Evolutionary conservation across 2,888 invertebrate species (phyloP), one percentile per base, ranked within the genome.

Genomic region (Bellardia bayeri): DNA sequence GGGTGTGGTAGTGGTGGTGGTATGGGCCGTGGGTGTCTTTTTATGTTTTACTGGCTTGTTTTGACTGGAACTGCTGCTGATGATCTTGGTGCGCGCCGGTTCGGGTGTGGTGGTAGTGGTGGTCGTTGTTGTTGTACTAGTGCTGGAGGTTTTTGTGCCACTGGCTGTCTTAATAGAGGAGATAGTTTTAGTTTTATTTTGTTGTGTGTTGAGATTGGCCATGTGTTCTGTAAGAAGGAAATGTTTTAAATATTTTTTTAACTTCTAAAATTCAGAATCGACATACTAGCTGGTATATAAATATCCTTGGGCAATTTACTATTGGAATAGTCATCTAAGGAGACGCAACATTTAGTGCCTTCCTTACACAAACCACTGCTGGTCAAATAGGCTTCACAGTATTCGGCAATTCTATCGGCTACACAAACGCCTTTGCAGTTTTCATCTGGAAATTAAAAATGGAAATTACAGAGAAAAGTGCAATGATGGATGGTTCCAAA

Each of bases 341-440:
- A 96, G 3, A 98, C 97, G 93, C 98, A 98, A 93, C 98, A 98
- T 82, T 96, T 95, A 85, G 96, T 94, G 0, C 96, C 97, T 16
- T 95, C 93, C 90, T 96, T 96, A 92, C 98, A 98, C 2, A 97
- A 94, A 45, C 95, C 95, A 51, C 95, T 94, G 2, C 96, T 95
- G 72, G 96, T 96, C 72, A 98, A 94, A 90, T 97, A 97, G 0
- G 97, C 97, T 91, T 98, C 97, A 92, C 98, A 98, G 93, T 98
- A 98, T 91, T 96, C 96, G 0, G 97, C 96, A 86, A 98, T 96
- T 37, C 96, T 94, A 75, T 97, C 96, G 33, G 97, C 96, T 80
- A 98, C 97, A 91, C 98, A 98, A 8, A 97, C 96, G 4, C 98
- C 98, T 0, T 96, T 96, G 90, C 98, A 98, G 45, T 91, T 90